Evolutionary conservation across 2,888 invertebrate genomes (phyloP), one percentile per base, ranked within the genome.

Genomic region (Diplolepis rosae): DNA sequence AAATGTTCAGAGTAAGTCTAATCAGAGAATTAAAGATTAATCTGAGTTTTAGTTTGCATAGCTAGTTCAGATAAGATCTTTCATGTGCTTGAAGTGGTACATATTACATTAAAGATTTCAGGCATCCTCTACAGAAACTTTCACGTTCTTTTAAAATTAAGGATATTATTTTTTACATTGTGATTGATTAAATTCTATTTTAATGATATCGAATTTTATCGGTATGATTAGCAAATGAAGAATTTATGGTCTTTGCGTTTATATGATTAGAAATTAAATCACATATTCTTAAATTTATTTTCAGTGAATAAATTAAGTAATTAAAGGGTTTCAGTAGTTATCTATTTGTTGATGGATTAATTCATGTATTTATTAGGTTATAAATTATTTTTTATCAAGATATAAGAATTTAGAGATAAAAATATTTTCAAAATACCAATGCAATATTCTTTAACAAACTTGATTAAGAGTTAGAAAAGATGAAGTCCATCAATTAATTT

Each of bases 401-500:
- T n/a, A n/a, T n/a, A n/a, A n/a, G n/a, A n/a, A n/a, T n/a, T n/a
- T n/a, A n/a, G n/a, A n/a, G n/a, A n/a, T n/a, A n/a, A n/a, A n/a
- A n/a, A n/a, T n/a, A n/a, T n/a, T n/a, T n/a, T n/a, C n/a, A n/a
- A n/a, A n/a, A n/a, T n/a, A n/a, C n/a, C n/a, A n/a, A n/a, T n/a
- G n/a, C n/a, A n/a, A n/a, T n/a, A n/a, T n/a, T n/a, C n/a, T 1
- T 45, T 22, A 9, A 11, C 15, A 45, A 18, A 22, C 9, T 3
- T 45, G 45, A 45, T 18, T 45, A 45, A 7, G 18, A n/a, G 7
- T 45, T 45, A 9, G 18, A 9, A 15, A 42, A 15, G 5, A 0
- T 39, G 35, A 39, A n/a, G 39, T 42, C 11, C 61, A 61, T 61
- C 35, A 61, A 42, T 61, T 61, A 39, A 61, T 61, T 61, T 61